phyloP scores from a whole-genome alignment of 1,140 invertebrate genomes.

The Drosophila sp. region DNA sequence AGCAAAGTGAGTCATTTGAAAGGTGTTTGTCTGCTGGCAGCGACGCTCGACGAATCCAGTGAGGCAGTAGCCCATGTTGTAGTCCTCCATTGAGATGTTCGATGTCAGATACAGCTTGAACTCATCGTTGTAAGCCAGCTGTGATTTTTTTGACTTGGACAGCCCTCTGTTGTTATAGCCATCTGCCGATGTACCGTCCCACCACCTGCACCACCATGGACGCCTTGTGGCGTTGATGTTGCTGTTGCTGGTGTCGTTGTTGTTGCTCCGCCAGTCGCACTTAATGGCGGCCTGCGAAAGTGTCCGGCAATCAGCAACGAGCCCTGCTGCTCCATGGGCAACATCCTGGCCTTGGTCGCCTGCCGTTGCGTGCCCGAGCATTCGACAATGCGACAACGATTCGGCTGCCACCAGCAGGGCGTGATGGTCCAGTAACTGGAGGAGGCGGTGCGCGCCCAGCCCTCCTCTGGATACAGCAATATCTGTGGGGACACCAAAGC shows the following conservation, averaged over 20 bases:
- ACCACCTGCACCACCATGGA: conserved; percentile 2
- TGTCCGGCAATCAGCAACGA: conserved; percentile 92
- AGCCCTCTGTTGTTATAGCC: conserved; percentile 9
- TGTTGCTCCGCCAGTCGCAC: conserved; percentile 35
- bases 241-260: conserved; percentile 49
- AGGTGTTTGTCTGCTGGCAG: conserved; percentile 89
- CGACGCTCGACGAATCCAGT: conserved; percentile 94
- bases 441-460: conserved; percentile 93
- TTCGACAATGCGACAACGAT: conserved; percentile 93
- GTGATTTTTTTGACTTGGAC: conserved; percentile 64
- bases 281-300: conserved; percentile 87
- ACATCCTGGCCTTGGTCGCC: conserved; percentile 91
- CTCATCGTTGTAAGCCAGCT: conserved; percentile 69
- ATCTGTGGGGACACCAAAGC: conserved; percentile 86
- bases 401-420: conserved; percentile 93
- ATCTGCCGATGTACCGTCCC: conserved; percentile 5
- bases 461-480: conserved; percentile 93
- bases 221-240: conserved; percentile 32
- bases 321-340: conserved; percentile 89
- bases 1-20: conserved; percentile 94
- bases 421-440: conserved; percentile 95
- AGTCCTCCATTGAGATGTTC: conserved; percentile 88
- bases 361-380: conserved; percentile 92
- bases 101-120: conserved; percentile 84
- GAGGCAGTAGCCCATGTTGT: conserved; percentile 95